Evolutionary conservation across 2,797 vertebrate species (phyloP).

Genomic region (Phalloptychus januarius): DNA sequence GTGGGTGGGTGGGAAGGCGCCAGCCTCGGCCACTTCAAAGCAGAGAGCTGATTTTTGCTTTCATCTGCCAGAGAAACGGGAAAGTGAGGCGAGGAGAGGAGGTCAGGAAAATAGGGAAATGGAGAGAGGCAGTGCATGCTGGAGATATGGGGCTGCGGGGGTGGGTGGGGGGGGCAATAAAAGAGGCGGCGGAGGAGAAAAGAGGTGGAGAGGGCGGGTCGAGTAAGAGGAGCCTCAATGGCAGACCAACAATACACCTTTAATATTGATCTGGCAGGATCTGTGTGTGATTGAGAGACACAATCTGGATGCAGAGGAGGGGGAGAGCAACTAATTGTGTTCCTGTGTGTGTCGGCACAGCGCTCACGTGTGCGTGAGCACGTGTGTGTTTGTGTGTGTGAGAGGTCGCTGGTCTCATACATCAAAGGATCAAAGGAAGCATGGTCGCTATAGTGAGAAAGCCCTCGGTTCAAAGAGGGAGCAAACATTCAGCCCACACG

Average conservation of each 20-base stretch:
- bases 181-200: slow-evolving; percentile 38
- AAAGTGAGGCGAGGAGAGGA: slow-evolving; percentile 32
- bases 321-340: slow-evolving; percentile 33
- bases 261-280: slow-evolving; percentile 69
- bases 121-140: neutral
- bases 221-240: slow-evolving; percentile 46
- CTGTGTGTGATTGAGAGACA: slow-evolving; percentile 53
- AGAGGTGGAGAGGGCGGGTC: slow-evolving; percentile 18
- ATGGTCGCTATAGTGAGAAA: slow-evolving; percentile 60
- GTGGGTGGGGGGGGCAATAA: slow-evolving; percentile 6
- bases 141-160: slow-evolving; percentile 13
- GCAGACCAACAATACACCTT: slow-evolving; percentile 70
- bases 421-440: slow-evolving; percentile 72
- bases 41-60: slow-evolving; percentile 71
- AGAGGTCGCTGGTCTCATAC: slow-evolving; percentile 60
- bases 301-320: slow-evolving; percentile 38
- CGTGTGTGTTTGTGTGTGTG: slow-evolving; percentile 18
- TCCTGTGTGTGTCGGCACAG: slow-evolving; percentile 3
- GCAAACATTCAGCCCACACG: slow-evolving; percentile 46
- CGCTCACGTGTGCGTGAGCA: slow-evolving; percentile 24
- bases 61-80: slow-evolving; percentile 68
- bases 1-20: slow-evolving; percentile 75
- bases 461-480: slow-evolving; percentile 62
- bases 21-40: slow-evolving; percentile 77
- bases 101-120: slow-evolving; percentile 25